Percentiles rank a stretch among this genome's conserved stretches.
Evolutionary conservation across 2,888 invertebrate species (phyloP).

Genomic region (Ceraclea dissimilis): DNA sequence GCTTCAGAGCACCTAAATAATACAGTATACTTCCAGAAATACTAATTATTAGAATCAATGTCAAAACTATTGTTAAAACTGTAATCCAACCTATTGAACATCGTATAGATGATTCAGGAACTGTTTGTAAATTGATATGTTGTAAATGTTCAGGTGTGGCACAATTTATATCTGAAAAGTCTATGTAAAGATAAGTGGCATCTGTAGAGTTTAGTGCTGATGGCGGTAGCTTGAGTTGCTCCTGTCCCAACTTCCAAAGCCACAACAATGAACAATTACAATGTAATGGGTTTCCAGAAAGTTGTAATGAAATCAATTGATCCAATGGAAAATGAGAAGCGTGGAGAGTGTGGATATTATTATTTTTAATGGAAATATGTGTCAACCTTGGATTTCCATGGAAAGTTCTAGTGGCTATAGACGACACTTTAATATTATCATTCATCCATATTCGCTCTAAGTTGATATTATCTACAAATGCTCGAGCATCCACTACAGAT

Average conservation of each 20-base stretch:
- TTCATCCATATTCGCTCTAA: constrained; percentile 71
- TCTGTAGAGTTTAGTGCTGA: constrained; percentile 24
- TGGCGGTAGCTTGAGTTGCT: constrained; percentile 21
- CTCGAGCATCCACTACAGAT: constrained; percentile 64
- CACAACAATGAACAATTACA: constrained; percentile 84
- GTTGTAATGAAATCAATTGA: constrained; percentile 61
- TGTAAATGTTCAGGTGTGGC: constrained; percentile 50
- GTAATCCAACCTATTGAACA: constrained; percentile 57
- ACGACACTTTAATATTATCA: constrained; percentile 64
- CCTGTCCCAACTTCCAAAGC: constrained; percentile 64
- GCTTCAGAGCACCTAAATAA: constrained; percentile 46
- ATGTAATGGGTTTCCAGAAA: constrained; percentile 75
- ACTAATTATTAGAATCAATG: constrained; percentile 49
- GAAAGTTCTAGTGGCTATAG: constrained; percentile 74
- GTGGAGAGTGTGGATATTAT: constrained; percentile 66
- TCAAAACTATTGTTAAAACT: constrained; percentile 46
- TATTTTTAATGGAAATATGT: constrained; percentile 68
- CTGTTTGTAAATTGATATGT: constrained; percentile 46
- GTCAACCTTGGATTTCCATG: constrained; percentile 75
- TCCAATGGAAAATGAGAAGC: constrained; percentile 78
- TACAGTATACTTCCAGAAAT: constrained; percentile 45
- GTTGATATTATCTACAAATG: constrained; percentile 79
- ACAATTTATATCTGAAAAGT: constrained; percentile 52
- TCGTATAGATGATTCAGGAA: constrained; percentile 55
- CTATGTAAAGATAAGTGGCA: constrained; percentile 43